Percentiles rank a stretch among this genome's conserved stretches.
phyloP scores from a whole-genome alignment of 2,113 vertebrate genomes.

The Cyrtonyx montezumae region DNA sequence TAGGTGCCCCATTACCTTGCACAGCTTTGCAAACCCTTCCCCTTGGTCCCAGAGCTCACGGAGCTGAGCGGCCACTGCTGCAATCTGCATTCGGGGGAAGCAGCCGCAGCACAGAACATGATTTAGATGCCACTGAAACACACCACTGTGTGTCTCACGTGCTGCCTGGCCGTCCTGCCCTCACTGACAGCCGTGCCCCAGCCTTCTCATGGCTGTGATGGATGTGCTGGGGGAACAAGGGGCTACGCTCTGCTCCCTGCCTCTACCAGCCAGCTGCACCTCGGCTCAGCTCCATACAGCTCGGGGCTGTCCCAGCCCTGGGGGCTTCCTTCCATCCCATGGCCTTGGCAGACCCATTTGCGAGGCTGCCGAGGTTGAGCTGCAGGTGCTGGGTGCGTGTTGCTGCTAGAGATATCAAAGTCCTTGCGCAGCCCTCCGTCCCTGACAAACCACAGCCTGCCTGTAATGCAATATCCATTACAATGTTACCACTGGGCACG shows the following conservation, averaged over 20 bases:
- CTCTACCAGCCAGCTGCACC: accelerated
- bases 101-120: accelerated
- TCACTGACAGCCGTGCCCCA: accelerated
- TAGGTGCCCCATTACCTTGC: neutral
- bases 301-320: neutral
- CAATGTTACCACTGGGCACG: slow-evolving; percentile 3
- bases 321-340: neutral
- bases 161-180: neutral
- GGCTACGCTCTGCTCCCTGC: accelerated
- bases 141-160: accelerated
- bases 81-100: neutral
- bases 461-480: slow-evolving; percentile 40
- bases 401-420: neutral
- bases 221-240: accelerated
- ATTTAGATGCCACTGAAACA: accelerated
- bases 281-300: accelerated
- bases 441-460: accelerated
- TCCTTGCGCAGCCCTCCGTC: neutral
- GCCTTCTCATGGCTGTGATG: neutral
- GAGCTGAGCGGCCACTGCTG: accelerated
- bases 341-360: neutral
- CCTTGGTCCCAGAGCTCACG: neutral
- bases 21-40: neutral
- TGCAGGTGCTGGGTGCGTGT: neutral
- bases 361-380: neutral